phyloP scores from a whole-genome alignment of 2,113 vertebrate species.

The Pterocles burchelli region DNA sequence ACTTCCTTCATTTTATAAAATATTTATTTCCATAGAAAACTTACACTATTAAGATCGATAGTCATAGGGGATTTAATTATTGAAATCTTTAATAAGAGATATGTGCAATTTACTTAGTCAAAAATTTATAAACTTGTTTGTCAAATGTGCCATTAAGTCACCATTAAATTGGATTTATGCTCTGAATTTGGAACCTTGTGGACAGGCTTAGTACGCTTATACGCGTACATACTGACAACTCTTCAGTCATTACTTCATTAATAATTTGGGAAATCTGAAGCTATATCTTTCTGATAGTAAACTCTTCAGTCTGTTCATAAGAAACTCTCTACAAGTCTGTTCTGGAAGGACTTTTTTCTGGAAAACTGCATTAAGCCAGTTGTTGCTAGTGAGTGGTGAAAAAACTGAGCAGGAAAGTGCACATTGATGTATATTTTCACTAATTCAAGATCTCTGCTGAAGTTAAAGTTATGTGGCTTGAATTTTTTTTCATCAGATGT shows the following conservation, averaged over 20 bases:
- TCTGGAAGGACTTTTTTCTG: not conserved
- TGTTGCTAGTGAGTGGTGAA: not conserved
- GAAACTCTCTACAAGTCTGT: not conserved
- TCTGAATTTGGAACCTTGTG: not conserved
- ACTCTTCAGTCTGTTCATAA: not conserved
- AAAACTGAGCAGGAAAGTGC: not conserved
- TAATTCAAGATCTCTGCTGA: not conserved
- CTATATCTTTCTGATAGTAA: not conserved
- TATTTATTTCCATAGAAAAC: conserved; percentile 10
- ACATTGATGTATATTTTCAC: not conserved
- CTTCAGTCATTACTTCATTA: not conserved
- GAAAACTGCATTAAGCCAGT: not conserved
- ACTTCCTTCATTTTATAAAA: conserved; percentile 26
- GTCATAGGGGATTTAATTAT: not conserved
- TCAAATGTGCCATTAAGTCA: not conserved
- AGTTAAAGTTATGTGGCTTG: not conserved
- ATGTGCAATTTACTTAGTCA: conserved; percentile 15
- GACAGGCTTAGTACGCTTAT: not conserved
- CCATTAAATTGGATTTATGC: conserved; percentile 24
- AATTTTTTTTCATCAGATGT: not conserved
- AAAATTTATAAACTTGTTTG: conserved; percentile 32
- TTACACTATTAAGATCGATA: conserved; percentile 16
- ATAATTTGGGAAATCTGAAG: not conserved
- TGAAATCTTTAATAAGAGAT: conserved; percentile 19
- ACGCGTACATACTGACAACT: not conserved